Evolutionary conservation across 2,888 invertebrate species (phyloP), one percentile per base, ranked within the genome.

Genomic region (Ceramica pisi): DNA sequence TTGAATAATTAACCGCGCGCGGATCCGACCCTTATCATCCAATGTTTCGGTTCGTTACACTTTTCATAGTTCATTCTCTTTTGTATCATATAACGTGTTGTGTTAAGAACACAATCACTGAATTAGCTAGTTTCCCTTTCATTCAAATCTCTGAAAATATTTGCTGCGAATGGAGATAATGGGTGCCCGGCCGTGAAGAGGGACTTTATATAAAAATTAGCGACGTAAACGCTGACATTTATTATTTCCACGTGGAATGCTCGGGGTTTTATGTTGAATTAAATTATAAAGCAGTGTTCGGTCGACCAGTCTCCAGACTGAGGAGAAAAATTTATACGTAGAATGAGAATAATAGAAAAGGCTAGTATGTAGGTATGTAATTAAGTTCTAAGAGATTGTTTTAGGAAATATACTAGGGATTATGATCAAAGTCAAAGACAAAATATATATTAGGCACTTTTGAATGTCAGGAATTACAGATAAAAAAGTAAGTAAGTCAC

Each of bases 1-100:
- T 83, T 94, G 92, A 94, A 94, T 95, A 94, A 95, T 94, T 94
- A 92, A 87, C 80, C 80, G 78, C 79, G 85, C 80, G 81, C 83
- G 81, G 81, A 80, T 82, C 71, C 80, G 86, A 93, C 94, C 94
- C 92, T 93, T 90, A 91, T 94, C 92, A 93, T 89, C 88, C 86
- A 88, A 91, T 89, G 90, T 88, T 90, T 86, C 89, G 86, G 88
- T 88, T 89, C 89, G 91, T 90, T 93, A 90, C 91, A 89, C 91
- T 89, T 90, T 91, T 88, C 89, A 90, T 92, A 92, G 91, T 93
- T 90, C 80, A 84, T 81, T 82, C 82, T 81, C 84, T 83, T 89
- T 90, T 90, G 86, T 89, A 38, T 14, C 12, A 19, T 38, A 77
- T 44, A 67, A 74, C 26, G 19, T 71, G 68, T 84, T 72, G 12